Base-by-base conservation (phyloP, 1,140 invertebrate species). In the Ostrea edulis region DNA sequence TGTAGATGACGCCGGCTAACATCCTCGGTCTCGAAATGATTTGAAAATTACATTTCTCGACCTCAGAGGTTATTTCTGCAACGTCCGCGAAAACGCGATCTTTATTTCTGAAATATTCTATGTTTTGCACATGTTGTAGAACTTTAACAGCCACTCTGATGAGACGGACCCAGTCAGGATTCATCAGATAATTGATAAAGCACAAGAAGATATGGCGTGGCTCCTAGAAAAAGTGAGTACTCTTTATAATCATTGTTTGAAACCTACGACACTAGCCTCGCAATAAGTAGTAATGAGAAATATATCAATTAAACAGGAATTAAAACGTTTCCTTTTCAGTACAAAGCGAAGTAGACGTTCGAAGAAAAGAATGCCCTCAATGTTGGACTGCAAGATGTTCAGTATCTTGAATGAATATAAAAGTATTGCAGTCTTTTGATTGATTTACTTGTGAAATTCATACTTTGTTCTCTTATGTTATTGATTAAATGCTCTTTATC, bases 131-230 rank as follows among this genome's bases (percentile, higher is more conserved):
- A n/a, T 84, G n/a, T n/a, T 29, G 62, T 93, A 97, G 97, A 97
- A 96, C 91, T 97, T 96, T 92, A 97, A 96, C 91, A 97, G 97
- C 93, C 97, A 98, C 94, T 94, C 96, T 54, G 95, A 96, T 91
- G 97, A 98, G 95, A 95, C 95, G 81, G 97, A 97, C 93, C 95
- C 96, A n/a, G 96, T 97, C 90, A 95, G 97, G 94, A 96, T 98
- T n/a, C 94, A 96, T 87, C 96, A 97, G 94, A 97, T 98, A 87
- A 97, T 97, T 90, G 92, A 96, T 82, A 96, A 97, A 94, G 97
- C 97, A 90, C 93, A 97, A 84, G 95, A 96, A 92, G 97, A 98
- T 95, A 96, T 97, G 77, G 96, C 97, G 88, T 98, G 97, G 97
- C 95, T 98, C 22, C 35, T 91, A 0, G 83, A 89, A 22, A 91